A percentile compares a stretch with the other conserved stretches of the same genome.
Conservation (phyloP, 2,113 vertebrate genomes). For the Kobus ellipsiprymnus region DNA sequence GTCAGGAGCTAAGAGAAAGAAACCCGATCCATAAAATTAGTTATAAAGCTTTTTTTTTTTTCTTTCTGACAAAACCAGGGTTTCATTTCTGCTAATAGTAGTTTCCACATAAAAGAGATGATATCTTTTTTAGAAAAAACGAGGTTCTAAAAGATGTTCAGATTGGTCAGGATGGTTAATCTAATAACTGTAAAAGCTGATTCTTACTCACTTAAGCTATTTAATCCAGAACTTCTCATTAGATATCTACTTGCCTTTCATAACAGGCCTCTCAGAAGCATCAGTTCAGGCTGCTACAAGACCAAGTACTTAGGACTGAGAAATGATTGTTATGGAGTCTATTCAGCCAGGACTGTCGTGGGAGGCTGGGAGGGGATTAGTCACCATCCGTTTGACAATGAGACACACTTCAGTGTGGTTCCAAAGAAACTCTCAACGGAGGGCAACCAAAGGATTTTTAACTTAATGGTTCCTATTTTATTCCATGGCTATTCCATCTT, state of each 20-base stretch:
- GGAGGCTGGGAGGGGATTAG: not conserved
- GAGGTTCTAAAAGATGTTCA: not conserved
- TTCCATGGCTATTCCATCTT: not conserved
- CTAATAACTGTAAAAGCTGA: not conserved
- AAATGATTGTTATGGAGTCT: not conserved
- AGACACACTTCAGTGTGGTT: not conserved
- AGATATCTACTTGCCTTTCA: constrained; percentile 8
- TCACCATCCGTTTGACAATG: not conserved
- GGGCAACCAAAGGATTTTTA: not conserved
- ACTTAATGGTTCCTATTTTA: not conserved
- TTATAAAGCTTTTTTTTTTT: not conserved
- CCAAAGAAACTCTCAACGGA: not conserved
- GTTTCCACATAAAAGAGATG: constrained; percentile 34
- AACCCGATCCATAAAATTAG: constrained; percentile 11
- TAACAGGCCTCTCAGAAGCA: not conserved
- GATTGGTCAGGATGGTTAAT: constrained; percentile 8
- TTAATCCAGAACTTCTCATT: constrained; percentile 36
- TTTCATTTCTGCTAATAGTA: constrained; percentile 34
- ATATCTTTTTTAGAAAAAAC: not conserved
- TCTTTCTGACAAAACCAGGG: constrained; percentile 15
- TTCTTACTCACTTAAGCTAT: not conserved
- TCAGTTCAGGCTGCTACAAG: not conserved
- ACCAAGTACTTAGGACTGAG: not conserved
- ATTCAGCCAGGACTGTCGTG: not conserved
- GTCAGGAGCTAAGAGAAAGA: not conserved